Evolutionary conservation across 2,113 vertebrate genomes (phyloP).

Genomic region (Tautogolabrus adspersus): DNA sequence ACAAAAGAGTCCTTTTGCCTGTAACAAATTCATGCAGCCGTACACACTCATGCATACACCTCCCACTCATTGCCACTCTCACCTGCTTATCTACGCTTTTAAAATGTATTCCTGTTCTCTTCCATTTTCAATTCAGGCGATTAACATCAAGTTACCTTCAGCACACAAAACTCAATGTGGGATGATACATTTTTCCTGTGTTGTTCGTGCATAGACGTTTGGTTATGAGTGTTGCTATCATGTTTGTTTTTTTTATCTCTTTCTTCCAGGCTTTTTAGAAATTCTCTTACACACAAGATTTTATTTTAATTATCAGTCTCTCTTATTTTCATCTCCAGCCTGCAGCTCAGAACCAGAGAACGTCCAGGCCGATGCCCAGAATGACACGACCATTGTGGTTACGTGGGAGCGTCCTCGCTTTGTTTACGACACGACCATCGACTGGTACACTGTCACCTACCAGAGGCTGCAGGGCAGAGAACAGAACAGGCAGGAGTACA

Average conservation of each 20-base stretch:
- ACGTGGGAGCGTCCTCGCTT: constrained; percentile 93
- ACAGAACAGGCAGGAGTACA: constrained; percentile 90
- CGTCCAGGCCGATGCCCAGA: constrained; percentile 93
- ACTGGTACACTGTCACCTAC: constrained; percentile 93
- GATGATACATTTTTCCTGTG: background rate
- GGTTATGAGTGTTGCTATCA: background rate
- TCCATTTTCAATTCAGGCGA: constrained; percentile 5
- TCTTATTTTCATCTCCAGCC: constrained; percentile 76
- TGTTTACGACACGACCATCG: constrained; percentile 92
- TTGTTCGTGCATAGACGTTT: background rate
- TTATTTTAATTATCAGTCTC: background rate
- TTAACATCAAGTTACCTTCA: constrained; percentile 23
- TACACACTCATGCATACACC: background rate
- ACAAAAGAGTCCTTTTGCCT: constrained; percentile 35
- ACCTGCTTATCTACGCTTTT: constrained; percentile 7
- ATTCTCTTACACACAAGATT: background rate
- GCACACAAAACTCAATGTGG: background rate
- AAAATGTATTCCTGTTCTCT: constrained; percentile 10
- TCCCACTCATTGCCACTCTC: constrained; percentile 8
- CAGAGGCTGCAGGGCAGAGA: constrained; percentile 90
- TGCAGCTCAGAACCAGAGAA: constrained; percentile 96
- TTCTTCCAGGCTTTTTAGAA: background rate
- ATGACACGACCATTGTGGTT: constrained; percentile 94
- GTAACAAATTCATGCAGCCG: constrained; percentile 40
- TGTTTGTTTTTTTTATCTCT: background rate